Conservation (phyloP, 2,797 vertebrate species). For the Chrysocyon brachyurus region DNA sequence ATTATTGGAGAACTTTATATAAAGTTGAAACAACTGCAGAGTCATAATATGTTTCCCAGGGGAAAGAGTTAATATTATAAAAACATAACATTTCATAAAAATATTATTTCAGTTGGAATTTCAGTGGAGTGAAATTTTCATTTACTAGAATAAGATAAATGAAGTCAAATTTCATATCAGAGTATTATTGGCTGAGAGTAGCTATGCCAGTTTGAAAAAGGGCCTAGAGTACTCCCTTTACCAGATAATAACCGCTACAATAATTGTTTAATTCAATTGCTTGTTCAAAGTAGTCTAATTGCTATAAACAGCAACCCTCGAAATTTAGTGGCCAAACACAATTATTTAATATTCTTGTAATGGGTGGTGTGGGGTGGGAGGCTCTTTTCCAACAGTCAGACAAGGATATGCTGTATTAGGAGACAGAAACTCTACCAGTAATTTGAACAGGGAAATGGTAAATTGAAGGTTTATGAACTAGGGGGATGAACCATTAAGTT, state of each 20-base stretch:
- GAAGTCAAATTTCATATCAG: background rate
- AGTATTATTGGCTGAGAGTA: background rate
- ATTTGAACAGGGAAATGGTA: background rate
- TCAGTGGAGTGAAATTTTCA: background rate
- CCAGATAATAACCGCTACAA: background rate
- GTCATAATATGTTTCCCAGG: background rate
- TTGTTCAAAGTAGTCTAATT: background rate
- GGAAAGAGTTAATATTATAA: background rate
- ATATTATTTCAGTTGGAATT: background rate
- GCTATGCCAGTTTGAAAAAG: background rate
- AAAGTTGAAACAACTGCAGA: background rate
- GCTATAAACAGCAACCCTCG: background rate
- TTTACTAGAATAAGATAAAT: background rate
- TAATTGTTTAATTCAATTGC: background rate
- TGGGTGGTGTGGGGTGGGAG: fast-evolving
- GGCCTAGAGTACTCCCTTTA: background rate
- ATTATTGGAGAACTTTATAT: background rate
- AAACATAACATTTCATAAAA: slow-evolving; percentile 36
- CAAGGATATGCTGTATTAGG: background rate
- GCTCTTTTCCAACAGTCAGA: background rate
- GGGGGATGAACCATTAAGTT: background rate
- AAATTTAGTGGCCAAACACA: background rate
- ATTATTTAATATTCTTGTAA: background rate
- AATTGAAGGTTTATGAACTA: background rate
- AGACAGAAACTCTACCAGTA: background rate